Evolutionary conservation across 2,797 vertebrate genomes (phyloP).

Genomic region (Thalassophryne amazonica): DNA sequence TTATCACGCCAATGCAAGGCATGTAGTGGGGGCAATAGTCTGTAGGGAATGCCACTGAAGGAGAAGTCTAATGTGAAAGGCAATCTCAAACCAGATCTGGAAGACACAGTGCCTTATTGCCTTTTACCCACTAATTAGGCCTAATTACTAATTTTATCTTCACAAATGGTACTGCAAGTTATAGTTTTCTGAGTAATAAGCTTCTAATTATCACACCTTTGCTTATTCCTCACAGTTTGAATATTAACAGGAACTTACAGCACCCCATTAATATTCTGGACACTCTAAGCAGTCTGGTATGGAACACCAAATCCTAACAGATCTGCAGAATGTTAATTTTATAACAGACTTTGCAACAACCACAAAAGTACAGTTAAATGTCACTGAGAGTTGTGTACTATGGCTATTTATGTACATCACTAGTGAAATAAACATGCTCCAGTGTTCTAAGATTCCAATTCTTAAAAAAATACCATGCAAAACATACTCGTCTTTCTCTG

Average conservation of each 20-base stretch:
- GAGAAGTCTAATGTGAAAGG: neutral
- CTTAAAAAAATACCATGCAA: neutral
- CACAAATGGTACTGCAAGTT: neutral
- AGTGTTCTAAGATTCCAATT: neutral
- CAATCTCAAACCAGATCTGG: constrained; percentile 5
- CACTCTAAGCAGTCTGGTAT: constrained; percentile 21
- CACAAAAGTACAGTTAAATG: neutral
- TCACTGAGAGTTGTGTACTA: neutral
- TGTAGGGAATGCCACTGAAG: neutral
- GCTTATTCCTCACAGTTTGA: constrained; percentile 3
- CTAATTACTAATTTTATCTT: too few species aligned
- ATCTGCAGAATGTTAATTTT: constrained; percentile 39
- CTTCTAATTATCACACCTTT: constrained; percentile 20
- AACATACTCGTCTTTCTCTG: too few species aligned
- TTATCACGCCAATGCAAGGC: constrained; percentile 12
- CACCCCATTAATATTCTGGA: constrained; percentile 28
- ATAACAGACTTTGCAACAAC: constrained; percentile 38
- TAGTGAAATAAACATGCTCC: constrained; percentile 13
- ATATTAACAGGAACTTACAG: constrained; percentile 28
- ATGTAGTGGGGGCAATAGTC: neutral
- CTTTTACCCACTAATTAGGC: neutral
- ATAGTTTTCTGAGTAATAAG: constrained; percentile 14
- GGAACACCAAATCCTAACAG: constrained; percentile 13
- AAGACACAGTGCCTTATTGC: neutral
- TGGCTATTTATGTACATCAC: neutral